Evolutionary conservation across 2,113 vertebrate genomes (phyloP), one percentile per base, ranked within the genome.

Genomic region (Tupaia chinensis): DNA sequence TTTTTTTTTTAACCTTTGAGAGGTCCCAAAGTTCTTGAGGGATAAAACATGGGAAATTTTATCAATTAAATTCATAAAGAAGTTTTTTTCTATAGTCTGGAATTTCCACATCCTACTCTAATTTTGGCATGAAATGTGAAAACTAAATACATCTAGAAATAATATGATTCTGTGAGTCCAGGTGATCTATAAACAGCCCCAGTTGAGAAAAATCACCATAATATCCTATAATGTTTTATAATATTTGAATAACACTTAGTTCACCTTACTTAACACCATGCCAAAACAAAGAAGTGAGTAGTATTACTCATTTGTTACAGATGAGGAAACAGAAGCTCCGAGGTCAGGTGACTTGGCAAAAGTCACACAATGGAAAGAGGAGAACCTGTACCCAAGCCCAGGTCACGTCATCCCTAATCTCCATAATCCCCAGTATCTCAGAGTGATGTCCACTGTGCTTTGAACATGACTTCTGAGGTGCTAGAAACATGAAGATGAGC

Each of bases 71-170:
- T 87, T 29, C 82, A 93, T 27, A 13, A 29, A 44, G 9, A 44
- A 23, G 9, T 78, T 12, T 87, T 58, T n/a, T n/a, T 7, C 23
- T 58, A 44, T 44, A 44, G 44, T 76, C 74, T 8, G 10, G 70
- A 78, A 73, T 95, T 86, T 87, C 77, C 65, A 93, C 63, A 91
- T 88, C 11, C 44, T 1, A 19, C 11, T 66, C 74, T 68, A 81
- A 95, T 76, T 93, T 84, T 74, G 58, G 25, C 54, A 54, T 91
- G 80, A 94, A 73, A 63, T 76, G 5, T 34, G 70, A 73, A 78
- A 91, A 73, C 22, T 15, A 69, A 74, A 84, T 13, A 72, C 74
- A 82, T 77, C 63, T 70, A 17, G 34, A 81, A 44, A 78, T 44
- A 56, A 53, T 27, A 72, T 29, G 29, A 65, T 83, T 83, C 54